A percentile compares a stretch with the other conserved stretches of the same genome.
These are phyloP conservation scores for Anser brachyrhynchus DNA, from an alignment of 2,113 vertebrate species.

Conservation along the genomic window DNA sequence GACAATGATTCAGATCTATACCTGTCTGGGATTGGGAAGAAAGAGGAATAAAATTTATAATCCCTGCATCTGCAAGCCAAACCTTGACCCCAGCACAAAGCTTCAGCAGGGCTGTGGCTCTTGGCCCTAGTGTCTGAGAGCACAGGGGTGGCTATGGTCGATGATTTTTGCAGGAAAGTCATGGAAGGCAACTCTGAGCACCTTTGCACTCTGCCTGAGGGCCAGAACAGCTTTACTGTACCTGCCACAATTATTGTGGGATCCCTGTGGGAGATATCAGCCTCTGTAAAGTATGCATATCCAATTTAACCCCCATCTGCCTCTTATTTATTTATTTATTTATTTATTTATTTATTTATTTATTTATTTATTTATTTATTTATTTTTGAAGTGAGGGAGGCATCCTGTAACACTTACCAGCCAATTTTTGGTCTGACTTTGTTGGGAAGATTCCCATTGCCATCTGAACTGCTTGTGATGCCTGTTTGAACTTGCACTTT, in stretches of 20 bases:
- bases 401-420: not conserved
- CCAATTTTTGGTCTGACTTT: not conserved
- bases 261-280: not conserved
- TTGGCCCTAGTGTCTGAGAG: not conserved
- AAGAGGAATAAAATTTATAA: not conserved
- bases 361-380: no score
- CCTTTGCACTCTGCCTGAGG: not conserved
- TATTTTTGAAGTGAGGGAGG: not conserved
- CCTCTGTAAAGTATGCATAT: not conserved
- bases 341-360: not conserved
- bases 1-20: not conserved
- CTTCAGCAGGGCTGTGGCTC: not conserved
- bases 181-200: not conserved
- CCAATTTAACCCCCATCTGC: not conserved
- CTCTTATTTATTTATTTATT: not conserved
- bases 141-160: not conserved
- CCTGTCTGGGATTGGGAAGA: not conserved
- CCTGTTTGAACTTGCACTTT: not conserved
- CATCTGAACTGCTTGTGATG: not conserved
- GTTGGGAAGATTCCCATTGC: not conserved
- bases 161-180: not conserved
- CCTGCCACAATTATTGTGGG: not conserved
- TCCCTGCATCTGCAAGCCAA: not conserved
- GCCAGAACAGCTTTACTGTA: not conserved
- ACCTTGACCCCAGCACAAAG: not conserved